A percentile compares a stretch with the other conserved stretches of the same genome.
These are phyloP conservation scores for Epiblema foenella DNA, from an alignment of 2,888 invertebrate genomes.

Conservation along the genomic window DNA sequence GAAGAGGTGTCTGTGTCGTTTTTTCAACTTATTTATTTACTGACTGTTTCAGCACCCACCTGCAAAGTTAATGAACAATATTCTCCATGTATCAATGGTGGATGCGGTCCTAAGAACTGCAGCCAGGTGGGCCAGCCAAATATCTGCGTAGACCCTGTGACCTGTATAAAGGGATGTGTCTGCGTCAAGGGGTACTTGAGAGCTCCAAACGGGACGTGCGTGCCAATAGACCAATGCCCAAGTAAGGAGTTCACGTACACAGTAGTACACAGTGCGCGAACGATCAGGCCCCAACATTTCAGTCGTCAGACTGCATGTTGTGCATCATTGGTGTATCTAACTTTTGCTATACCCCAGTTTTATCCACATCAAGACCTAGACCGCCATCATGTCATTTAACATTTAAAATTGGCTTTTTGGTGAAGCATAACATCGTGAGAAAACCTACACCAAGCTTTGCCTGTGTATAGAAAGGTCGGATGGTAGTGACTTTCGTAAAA, in stretches of 20 bases:
- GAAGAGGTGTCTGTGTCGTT: neutral
- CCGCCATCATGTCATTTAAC: too few species aligned
- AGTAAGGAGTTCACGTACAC: neutral
- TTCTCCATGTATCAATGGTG: conserved; percentile 55
- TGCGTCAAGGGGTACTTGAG: conserved; percentile 56
- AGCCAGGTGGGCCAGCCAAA: conserved; percentile 53
- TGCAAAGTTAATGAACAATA: conserved; percentile 29
- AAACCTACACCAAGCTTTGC: too few species aligned
- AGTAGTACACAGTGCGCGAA: too few species aligned
- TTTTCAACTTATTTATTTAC: neutral
- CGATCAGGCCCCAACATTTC: too few species aligned
- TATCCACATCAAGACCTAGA: too few species aligned
- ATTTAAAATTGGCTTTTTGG: too few species aligned
- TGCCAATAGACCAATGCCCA: conserved; percentile 53
- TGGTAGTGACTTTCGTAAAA: too few species aligned
- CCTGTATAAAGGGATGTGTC: conserved; percentile 57
- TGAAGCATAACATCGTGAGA: too few species aligned
- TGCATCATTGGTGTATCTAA: too few species aligned
- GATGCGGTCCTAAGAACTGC: conserved; percentile 56
- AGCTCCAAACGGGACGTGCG: conserved; percentile 53
- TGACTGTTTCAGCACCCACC: conserved; percentile 5
- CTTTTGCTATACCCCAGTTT: too few species aligned
- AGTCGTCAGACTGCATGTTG: too few species aligned
- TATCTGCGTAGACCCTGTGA: conserved; percentile 51
- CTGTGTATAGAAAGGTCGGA: too few species aligned